A percentile compares a stretch with the other conserved stretches of the same genome.
Evolutionary conservation across 2,113 vertebrate species (phyloP).

Genomic region (Lucifuga dentata): DNA sequence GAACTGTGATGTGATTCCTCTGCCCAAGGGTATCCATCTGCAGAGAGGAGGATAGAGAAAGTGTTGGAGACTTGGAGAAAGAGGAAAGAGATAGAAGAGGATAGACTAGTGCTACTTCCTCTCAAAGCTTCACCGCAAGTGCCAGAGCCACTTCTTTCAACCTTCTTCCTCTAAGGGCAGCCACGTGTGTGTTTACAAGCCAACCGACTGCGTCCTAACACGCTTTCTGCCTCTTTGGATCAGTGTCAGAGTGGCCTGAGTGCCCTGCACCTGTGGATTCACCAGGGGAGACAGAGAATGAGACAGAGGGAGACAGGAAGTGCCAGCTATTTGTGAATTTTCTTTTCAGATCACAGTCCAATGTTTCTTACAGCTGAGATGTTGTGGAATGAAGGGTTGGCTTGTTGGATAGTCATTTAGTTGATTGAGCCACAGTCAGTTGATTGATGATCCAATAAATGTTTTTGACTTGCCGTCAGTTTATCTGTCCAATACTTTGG

Average conservation of each 20-base stretch:
- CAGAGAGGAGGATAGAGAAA: not conserved
- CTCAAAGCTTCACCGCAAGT: slow-evolving; percentile 39
- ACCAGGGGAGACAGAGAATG: slow-evolving; percentile 26
- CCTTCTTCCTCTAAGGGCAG: slow-evolving; percentile 61
- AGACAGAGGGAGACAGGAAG: slow-evolving; percentile 15
- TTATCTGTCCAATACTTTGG: too few species aligned
- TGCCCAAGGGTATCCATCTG: slow-evolving; percentile 19
- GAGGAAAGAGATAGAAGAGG: slow-evolving; percentile 7
- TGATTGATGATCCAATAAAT: too few species aligned
- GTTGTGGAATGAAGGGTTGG: too few species aligned
- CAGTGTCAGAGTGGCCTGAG: slow-evolving; percentile 66
- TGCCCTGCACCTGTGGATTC: slow-evolving; percentile 45
- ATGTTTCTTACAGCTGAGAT: too few species aligned
- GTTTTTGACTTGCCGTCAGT: not conserved
- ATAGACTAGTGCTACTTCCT: slow-evolving; percentile 3
- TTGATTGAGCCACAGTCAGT: too few species aligned
- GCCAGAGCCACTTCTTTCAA: slow-evolving; percentile 64
- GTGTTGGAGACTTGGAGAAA: not conserved
- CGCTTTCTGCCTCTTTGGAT: slow-evolving; percentile 71
- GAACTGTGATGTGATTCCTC: slow-evolving; percentile 30
- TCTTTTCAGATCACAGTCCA: too few species aligned
- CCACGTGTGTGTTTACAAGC: slow-evolving; percentile 76
- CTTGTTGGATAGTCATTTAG: too few species aligned
- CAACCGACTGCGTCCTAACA: slow-evolving; percentile 58
- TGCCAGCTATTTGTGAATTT: too few species aligned